These are phyloP conservation scores for Cairina moschata DNA, from an alignment of 2,113 vertebrate species.

Conservation along the genomic window DNA sequence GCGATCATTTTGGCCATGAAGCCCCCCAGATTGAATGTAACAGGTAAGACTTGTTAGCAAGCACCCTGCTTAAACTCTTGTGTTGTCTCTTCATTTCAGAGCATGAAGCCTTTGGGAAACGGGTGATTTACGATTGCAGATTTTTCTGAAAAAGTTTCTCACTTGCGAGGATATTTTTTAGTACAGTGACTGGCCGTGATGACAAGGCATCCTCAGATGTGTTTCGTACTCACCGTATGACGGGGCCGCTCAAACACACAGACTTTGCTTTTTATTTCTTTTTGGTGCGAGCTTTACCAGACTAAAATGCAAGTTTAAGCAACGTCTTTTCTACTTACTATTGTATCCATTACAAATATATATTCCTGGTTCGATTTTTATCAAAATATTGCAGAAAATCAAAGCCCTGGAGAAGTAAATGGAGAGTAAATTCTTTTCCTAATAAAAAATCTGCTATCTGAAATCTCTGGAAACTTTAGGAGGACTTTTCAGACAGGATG, in stretches of 20 bases:
- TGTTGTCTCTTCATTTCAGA: neutral
- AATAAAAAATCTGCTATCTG: neutral
- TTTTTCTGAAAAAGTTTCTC: neutral
- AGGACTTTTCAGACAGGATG: conserved; percentile 25
- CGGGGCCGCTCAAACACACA: neutral
- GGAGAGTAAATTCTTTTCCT: neutral
- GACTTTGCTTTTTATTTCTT: accelerated
- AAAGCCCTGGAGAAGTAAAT: neutral
- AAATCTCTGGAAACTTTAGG: neutral
- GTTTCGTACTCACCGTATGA: neutral
- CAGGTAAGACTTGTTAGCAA: neutral
- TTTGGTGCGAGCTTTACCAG: neutral
- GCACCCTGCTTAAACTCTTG: too few species aligned
- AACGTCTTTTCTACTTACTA: neutral
- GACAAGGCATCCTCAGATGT: neutral
- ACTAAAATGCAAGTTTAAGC: neutral
- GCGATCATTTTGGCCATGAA: neutral
- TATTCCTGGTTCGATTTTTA: neutral
- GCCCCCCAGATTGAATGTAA: neutral
- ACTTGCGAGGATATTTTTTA: neutral
- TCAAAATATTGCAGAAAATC: neutral
- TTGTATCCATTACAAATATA: neutral
- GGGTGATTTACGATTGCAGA: neutral
- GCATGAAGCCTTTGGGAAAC: neutral
- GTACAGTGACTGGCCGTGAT: neutral